phyloP scores from a whole-genome alignment of 2,888 invertebrate species.

The Lithophane semibrunnea region DNA sequence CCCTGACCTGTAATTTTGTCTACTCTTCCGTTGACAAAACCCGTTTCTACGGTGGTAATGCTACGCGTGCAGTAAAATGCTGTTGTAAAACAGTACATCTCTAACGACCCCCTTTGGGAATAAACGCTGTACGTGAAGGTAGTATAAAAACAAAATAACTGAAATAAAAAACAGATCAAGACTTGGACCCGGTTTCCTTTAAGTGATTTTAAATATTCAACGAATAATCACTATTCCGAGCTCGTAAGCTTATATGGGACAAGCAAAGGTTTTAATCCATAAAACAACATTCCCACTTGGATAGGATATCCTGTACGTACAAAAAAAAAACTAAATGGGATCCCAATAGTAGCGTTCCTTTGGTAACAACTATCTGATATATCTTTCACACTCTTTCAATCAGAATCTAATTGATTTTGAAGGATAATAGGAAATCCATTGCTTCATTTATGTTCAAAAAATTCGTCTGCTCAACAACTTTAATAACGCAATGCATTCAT shows the following conservation, averaged over 20 bases:
- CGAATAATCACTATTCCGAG: constrained; percentile 59
- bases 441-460: too few species aligned
- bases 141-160: constrained; percentile 21
- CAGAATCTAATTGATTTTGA: too few species aligned
- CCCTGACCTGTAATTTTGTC: too few species aligned
- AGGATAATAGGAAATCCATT: too few species aligned
- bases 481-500: too few species aligned
- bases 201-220: constrained; percentile 69
- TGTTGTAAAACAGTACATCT: constrained; percentile 8
- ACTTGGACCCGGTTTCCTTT: constrained; percentile 28
- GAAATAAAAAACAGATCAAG: constrained; percentile 40
- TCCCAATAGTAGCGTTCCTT: neutral
- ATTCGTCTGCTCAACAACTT: too few species aligned
- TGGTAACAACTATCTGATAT: neutral
- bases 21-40: too few species aligned
- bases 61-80: neutral
- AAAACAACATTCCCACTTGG: constrained; percentile 38
- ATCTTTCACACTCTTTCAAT: neutral
- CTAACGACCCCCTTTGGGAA: neutral
- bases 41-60: too few species aligned
- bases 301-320: constrained; percentile 3
- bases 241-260: constrained; percentile 47
- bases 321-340: neutral
- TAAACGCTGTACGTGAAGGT: neutral
- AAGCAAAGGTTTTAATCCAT: constrained; percentile 49